phyloP scores from a whole-genome alignment of 2,113 vertebrate species.

The Melierax canorus region DNA sequence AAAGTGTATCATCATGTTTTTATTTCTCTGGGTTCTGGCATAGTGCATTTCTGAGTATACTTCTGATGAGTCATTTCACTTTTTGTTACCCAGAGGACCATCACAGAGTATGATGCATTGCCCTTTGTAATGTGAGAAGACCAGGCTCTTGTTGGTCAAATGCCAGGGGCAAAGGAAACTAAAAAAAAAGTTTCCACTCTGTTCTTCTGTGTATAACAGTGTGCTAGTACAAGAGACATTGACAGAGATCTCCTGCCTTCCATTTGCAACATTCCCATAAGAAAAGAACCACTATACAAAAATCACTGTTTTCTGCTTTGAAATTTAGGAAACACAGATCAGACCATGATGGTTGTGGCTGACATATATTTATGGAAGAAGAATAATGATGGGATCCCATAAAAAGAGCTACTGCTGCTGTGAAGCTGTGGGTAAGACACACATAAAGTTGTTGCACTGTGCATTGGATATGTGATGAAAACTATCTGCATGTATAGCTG shows the following conservation, averaged over 20 bases:
- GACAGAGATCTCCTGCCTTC: background rate
- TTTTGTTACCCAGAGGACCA: background rate
- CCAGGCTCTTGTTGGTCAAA: background rate
- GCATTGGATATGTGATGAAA: background rate
- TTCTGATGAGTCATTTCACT: background rate
- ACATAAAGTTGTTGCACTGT: background rate
- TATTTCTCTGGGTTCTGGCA: background rate
- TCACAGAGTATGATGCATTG: background rate
- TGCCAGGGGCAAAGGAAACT: background rate
- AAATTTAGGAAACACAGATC: background rate
- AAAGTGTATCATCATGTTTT: background rate
- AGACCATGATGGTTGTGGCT: background rate
- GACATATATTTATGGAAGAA: background rate
- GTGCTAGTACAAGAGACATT: background rate
- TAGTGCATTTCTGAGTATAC: background rate
- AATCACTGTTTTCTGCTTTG: background rate
- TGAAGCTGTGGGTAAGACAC: background rate
- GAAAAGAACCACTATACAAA: background rate
- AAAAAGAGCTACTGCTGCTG: background rate
- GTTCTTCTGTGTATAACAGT: background rate
- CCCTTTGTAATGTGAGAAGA: background rate
- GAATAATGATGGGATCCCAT: background rate
- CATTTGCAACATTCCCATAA: background rate
- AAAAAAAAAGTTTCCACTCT: background rate
- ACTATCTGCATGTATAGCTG: background rate